Percentiles rank a stretch among this genome's conserved stretches.
Conservation (phyloP, 2,113 vertebrate genomes). For the Ancistrus triradiatus region DNA sequence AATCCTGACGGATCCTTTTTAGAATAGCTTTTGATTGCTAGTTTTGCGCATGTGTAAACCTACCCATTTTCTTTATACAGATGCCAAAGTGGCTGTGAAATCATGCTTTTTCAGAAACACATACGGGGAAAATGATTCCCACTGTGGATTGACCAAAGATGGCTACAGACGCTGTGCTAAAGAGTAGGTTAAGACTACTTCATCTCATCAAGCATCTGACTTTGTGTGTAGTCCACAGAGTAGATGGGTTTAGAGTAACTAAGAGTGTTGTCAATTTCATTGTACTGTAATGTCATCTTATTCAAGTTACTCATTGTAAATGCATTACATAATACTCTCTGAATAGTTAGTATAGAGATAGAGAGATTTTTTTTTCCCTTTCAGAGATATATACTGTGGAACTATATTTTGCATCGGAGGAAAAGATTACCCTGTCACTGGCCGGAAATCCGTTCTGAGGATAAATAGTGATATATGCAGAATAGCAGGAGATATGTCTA, state of each 20-base stretch:
- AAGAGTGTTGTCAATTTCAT: no score
- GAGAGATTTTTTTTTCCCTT: no score
- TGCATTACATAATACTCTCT: no score
- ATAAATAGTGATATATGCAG: slow-evolving; percentile 46
- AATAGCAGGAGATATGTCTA: slow-evolving; percentile 44
- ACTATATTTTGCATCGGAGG: slow-evolving; percentile 73
- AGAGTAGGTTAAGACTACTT: slow-evolving; percentile 57
- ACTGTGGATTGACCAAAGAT: slow-evolving; percentile 63
- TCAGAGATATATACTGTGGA: slow-evolving; percentile 75
- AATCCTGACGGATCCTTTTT: no score
- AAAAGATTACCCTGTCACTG: slow-evolving; percentile 53
- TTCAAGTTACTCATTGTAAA: no score
- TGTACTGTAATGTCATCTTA: no score
- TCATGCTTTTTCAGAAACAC: slow-evolving; percentile 70
- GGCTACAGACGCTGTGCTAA: slow-evolving; percentile 61
- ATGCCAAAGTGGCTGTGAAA: slow-evolving; percentile 59
- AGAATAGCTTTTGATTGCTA: no score
- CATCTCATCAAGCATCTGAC: no score
- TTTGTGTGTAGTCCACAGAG: no score
- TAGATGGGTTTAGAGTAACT: no score
- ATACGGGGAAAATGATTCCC: slow-evolving; percentile 56
- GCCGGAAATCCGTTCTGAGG: slow-evolving; percentile 48
- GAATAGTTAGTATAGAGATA: no score
- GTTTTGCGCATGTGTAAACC: no score
- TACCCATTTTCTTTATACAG: slow-evolving; percentile 60